Base-by-base conservation (phyloP, 2,888 invertebrate genomes). In the Chydorus sphaericus region DNA sequence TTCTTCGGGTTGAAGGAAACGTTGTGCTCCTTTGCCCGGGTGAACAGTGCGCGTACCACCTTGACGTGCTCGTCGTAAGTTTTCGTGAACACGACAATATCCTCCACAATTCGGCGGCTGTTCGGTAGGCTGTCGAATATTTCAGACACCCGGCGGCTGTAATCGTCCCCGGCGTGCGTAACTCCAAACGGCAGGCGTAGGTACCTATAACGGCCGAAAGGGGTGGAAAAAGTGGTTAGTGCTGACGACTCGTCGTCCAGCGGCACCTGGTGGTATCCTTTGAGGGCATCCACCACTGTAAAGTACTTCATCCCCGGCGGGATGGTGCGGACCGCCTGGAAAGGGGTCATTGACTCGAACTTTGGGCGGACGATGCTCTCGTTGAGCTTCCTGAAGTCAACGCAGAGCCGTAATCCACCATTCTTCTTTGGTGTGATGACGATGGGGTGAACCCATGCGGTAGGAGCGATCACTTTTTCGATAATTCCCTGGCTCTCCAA, bases 301-400 rank as follows among this genome's bases (percentile, higher is more conserved):
- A 58, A 39, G 28, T 38, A 55, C 1, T 29, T n/a, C 52, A 33
- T 52, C 3, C 36, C 52, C 23, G 6, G 18, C n/a, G 52, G 52
- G 14, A 52, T 36, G 7, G 52, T 52, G 11, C 36, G 52, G 26
- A 33, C 33, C 2, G 52, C 37, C 6, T 52, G 52, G 20, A 52
- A 52, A n/a, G 36, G 36, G 10, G 20, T 52, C 10, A 23, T 16
- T 3, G 36, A 33, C 1, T 52, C 18, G 11, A 52, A 52, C 31
- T 33, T 30, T 36, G 52, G 52, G 33, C 52, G 52, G 39, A 39
- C 23, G 39, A 39, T 39, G 1, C 23, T 28, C 20, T 49, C 54
- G 33, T 64, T 64, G 1, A 64, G 52, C 6, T 60, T 59, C 31
- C 38, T 55, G 0, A 62, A 59, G 36, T 62, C 62, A 8, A 63